phyloP scores from a whole-genome alignment of 2,797 vertebrate species.

The Sebastes wilsoni region DNA sequence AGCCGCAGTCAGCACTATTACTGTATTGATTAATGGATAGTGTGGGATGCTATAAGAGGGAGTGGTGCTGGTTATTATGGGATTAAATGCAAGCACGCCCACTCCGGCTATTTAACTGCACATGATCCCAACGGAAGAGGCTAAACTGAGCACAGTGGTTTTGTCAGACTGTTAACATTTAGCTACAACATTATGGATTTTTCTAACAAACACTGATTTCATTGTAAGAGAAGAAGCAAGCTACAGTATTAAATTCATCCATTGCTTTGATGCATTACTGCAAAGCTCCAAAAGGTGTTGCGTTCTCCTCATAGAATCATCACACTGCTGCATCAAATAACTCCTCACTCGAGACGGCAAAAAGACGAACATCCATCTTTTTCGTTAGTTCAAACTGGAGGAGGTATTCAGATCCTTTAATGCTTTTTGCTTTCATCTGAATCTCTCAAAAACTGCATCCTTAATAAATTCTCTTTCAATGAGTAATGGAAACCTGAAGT shows the following conservation, averaged over 20 bases:
- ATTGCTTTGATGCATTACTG: neutral
- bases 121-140: slow-evolving; percentile 13
- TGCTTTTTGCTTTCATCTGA: no score
- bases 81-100: slow-evolving; percentile 58
- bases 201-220: neutral
- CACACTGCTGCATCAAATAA: neutral
- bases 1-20: slow-evolving; percentile 75
- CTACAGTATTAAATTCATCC: neutral
- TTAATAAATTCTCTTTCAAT: no score
- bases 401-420: neutral
- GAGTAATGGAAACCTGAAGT: no score
- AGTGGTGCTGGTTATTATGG: slow-evolving; percentile 59
- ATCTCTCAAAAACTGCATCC: no score
- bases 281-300: neutral
- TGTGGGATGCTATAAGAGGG: slow-evolving; percentile 34
- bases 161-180: slow-evolving; percentile 1
- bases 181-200: neutral
- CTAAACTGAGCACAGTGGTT: slow-evolving; percentile 1
- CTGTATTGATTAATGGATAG: slow-evolving; percentile 78
- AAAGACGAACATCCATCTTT: neutral
- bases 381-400: neutral
- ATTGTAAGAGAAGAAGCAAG: neutral
- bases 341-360: neutral
- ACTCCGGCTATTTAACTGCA: slow-evolving; percentile 24
- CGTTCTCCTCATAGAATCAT: neutral